Evolutionary conservation across 2,113 vertebrate species (phyloP).

Genomic region (Parus major): DNA sequence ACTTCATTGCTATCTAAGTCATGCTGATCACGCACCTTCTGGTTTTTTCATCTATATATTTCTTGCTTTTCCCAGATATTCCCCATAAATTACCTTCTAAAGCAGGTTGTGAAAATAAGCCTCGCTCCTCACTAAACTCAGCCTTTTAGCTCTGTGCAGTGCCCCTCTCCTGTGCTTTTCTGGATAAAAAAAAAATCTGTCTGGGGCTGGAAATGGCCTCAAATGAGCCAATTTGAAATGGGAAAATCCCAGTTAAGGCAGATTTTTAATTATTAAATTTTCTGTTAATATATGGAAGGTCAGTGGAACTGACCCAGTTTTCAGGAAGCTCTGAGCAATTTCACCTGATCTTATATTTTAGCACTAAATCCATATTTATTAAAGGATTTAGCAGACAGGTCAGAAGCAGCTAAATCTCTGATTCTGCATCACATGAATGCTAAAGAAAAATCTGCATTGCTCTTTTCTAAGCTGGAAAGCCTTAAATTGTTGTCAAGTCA

Average conservation of each 20-base stretch:
- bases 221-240: neutral
- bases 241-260: constrained; percentile 27
- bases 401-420: constrained; percentile 12
- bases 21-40: neutral
- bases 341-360: constrained; percentile 46
- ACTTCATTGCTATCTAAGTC: constrained; percentile 18
- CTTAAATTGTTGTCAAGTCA: neutral
- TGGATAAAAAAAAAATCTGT: neutral
- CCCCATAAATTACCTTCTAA: neutral
- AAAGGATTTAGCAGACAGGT: constrained; percentile 51
- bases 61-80: neutral
- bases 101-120: neutral
- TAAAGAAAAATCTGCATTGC: constrained; percentile 2
- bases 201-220: neutral
- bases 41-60: neutral
- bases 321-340: constrained; percentile 42
- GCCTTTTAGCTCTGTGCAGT: neutral
- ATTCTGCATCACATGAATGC: constrained; percentile 43
- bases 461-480: constrained; percentile 1
- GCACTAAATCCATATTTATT: constrained; percentile 58
- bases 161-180: neutral
- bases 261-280: constrained; percentile 55
- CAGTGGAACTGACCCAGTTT: constrained; percentile 32
- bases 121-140: neutral
- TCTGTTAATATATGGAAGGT: constrained; percentile 41